Percentiles rank a stretch among this genome's conserved stretches.
phyloP scores from a whole-genome alignment of 2,888 invertebrate species.

The Schizaphis graminum region DNA sequence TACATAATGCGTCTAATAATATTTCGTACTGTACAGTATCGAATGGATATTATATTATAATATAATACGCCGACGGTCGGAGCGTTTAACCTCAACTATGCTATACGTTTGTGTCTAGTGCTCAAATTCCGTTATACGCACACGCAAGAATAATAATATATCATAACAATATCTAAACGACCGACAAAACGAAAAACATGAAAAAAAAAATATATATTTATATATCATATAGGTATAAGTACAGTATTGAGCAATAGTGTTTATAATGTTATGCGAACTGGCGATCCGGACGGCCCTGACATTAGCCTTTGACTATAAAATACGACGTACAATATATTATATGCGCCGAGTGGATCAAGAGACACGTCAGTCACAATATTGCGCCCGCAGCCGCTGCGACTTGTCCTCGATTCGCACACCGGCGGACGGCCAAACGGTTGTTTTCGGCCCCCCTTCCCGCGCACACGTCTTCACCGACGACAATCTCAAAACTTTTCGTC shows the following conservation, averaged over 20 bases:
- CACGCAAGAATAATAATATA: background rate
- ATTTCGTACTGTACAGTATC: background rate
- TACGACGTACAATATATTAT: background rate
- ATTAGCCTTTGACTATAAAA: constrained; percentile 58
- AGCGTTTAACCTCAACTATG: background rate
- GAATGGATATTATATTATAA: background rate
- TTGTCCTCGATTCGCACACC: constrained; percentile 46
- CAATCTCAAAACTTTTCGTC: constrained; percentile 43
- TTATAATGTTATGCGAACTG: constrained; percentile 11
- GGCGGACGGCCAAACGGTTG: background rate
- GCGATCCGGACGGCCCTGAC: constrained; percentile 56
- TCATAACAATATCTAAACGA: background rate
- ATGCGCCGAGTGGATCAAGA: background rate
- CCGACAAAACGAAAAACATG: background rate
- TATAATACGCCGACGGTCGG: background rate
- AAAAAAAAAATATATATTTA: background rate
- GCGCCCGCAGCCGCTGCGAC: constrained; percentile 34
- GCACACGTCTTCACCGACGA: background rate
- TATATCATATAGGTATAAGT: background rate
- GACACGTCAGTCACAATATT: constrained; percentile 25
- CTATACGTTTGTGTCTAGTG: background rate
- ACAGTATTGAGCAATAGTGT: background rate
- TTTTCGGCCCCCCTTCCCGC: background rate
- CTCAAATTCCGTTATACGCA: background rate
- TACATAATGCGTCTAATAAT: background rate